Base-by-base conservation (phyloP, 2,113 vertebrate genomes). In the Rhagologus leucostigma region DNA sequence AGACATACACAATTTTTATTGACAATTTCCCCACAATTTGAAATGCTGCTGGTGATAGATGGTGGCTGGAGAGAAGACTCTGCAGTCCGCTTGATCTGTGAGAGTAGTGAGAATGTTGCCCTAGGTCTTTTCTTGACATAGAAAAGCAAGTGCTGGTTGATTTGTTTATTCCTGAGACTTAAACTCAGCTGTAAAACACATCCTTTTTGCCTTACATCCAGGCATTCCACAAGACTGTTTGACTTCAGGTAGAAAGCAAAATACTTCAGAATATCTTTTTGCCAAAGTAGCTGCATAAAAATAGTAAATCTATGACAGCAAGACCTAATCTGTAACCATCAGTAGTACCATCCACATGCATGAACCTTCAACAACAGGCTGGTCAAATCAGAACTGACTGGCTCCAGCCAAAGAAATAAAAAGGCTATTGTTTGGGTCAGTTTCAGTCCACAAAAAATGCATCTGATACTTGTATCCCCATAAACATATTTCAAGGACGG, bases 31-130 rank as follows among this genome's bases (percentile, higher is more conserved):
- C 91, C 84, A 78, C 79, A 68, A 82, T 89, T 87, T 91, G 86
- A 96, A 93, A 84, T 3, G 33, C 95, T 95, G 80, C 89, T 93
- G 93, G 96, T 93, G 85, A 92, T 86, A 90, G 79, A 93, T 87
- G 67, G 91, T 90, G 91, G 84, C 89, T 95, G 73, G 42, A 93
- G 77, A 47, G 3, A 90, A 63, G 83, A 70, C 76, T 80, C 63
- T 84, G 86, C 83, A 95, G 95, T 81, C 76, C 13, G 19, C 50
- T 81, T 87, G 52, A 90, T 93, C 94, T 92, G 86, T 41, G 53
- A 93, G 65, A 92, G 46, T 70, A 93, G 86, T 78, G 84, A 89
- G 89, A 96, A 97, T 89, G 84, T 97, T 87, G 96, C 95, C 95
- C 64, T 90, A 95, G 95, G 96, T 89, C 83, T 89, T 74, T 78